Conservation (phyloP, 2,113 vertebrate species). For the Machaerirhynchus nigripectus region DNA sequence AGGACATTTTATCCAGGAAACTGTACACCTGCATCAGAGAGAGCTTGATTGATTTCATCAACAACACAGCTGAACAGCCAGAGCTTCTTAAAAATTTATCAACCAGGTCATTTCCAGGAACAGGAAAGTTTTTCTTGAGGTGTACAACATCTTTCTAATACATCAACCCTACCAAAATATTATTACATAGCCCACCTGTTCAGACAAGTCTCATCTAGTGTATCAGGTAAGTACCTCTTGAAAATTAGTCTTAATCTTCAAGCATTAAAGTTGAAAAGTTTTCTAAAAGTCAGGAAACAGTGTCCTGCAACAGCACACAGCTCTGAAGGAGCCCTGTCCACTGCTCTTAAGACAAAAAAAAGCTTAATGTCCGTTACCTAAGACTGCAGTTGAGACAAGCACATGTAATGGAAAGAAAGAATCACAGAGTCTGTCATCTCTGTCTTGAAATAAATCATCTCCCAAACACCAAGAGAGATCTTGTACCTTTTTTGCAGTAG, state of each 20-base stretch:
- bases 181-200: neutral
- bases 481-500: constrained; percentile 91
- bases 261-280: neutral
- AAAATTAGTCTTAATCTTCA: neutral
- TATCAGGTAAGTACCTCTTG: neutral
- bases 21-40: constrained; percentile 85
- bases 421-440: neutral
- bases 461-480: neutral
- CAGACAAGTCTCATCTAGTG: neutral
- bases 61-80: neutral
- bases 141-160: neutral
- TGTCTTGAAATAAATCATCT: neutral
- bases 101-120: neutral
- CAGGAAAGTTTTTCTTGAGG: neutral
- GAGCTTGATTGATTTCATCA: no score
- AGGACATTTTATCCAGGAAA: constrained; percentile 97
- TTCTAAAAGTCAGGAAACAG: neutral
- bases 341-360: neutral
- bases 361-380: neutral
- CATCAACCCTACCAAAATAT: neutral
- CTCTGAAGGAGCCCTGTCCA: neutral
- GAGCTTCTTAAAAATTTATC: neutral
- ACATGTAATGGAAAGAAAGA: neutral
- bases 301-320: neutral
- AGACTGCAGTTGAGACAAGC: neutral